Evolutionary conservation across 2,113 vertebrate genomes (phyloP).

Genomic region (Laticauda laticaudata): DNA sequence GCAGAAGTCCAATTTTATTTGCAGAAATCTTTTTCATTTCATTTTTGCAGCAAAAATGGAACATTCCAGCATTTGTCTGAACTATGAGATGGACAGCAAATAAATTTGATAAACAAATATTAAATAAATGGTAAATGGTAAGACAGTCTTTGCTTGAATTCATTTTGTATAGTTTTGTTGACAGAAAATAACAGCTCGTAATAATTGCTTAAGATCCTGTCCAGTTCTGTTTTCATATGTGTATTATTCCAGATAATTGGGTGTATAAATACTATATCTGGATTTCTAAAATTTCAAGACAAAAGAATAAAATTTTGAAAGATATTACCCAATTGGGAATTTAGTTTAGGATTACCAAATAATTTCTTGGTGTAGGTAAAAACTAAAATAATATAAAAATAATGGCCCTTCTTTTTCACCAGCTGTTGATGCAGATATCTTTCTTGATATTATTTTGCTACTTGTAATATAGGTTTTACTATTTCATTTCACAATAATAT

Average conservation of each 20-base stretch:
- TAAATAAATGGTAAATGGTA: not conserved
- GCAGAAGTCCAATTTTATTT: not conserved
- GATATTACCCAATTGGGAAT: not conserved
- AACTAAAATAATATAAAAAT: not conserved
- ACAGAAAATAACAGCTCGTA: not conserved
- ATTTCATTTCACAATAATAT: not conserved
- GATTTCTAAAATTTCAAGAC: not conserved
- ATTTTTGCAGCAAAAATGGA: not conserved
- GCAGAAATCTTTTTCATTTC: not conserved
- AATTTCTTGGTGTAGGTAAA: not conserved
- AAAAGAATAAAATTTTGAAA: not conserved
- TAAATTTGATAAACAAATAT: not conserved
- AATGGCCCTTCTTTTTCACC: not conserved
- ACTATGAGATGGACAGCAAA: not conserved
- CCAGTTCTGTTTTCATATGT: not conserved
- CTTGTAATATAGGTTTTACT: not conserved
- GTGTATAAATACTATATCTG: not conserved
- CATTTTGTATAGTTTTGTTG: not conserved
- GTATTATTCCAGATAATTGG: not conserved
- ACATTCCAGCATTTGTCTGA: not conserved
- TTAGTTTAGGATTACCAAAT: not conserved
- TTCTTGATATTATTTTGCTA: not conserved
- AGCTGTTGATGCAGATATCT: not conserved
- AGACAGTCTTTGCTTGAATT: too few relatives aligned
- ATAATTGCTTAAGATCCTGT: not conserved